These are phyloP conservation scores for Anniella stebbinsi DNA, from an alignment of 2,797 vertebrate species.

Conservation along the genomic window DNA sequence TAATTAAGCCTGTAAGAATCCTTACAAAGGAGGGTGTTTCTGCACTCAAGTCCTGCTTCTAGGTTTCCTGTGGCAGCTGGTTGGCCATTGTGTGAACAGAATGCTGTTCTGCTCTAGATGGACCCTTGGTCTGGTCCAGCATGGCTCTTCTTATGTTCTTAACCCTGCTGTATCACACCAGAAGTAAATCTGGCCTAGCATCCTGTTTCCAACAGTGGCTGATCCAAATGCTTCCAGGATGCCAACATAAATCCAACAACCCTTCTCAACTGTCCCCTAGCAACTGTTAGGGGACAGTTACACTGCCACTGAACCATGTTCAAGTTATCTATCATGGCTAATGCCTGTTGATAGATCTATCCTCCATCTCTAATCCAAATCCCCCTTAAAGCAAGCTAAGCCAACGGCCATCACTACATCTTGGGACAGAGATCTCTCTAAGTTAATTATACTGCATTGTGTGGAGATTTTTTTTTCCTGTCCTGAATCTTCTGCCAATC, in stretches of 20 bases:
- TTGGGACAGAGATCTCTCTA: too few relatives aligned
- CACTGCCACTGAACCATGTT: not conserved
- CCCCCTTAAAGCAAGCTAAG: not conserved
- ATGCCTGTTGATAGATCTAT: not conserved
- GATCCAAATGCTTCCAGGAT: not conserved
- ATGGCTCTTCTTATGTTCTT: too few relatives aligned
- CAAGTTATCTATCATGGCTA: not conserved
- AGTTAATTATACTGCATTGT: too few relatives aligned
- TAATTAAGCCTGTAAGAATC: not conserved
- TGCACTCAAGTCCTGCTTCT: too few relatives aligned
- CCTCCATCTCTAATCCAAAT: not conserved
- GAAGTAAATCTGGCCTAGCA: not conserved
- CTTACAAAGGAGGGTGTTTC: too few relatives aligned
- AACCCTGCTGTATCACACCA: not conserved
- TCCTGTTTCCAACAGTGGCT: not conserved
- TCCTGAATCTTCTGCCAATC: not conserved
- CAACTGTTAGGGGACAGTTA: not conserved
- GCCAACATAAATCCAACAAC: not conserved
- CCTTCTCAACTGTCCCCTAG: not conserved
- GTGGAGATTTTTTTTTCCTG: not conserved
- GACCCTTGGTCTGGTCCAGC: too few relatives aligned
- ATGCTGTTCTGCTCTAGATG: too few relatives aligned
- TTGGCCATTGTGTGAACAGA: too few relatives aligned
- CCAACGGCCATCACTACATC: not conserved
- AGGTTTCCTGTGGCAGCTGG: too few relatives aligned